Evolutionary conservation across 2,113 vertebrate species (phyloP).

Genomic region (Clarias magur): DNA sequence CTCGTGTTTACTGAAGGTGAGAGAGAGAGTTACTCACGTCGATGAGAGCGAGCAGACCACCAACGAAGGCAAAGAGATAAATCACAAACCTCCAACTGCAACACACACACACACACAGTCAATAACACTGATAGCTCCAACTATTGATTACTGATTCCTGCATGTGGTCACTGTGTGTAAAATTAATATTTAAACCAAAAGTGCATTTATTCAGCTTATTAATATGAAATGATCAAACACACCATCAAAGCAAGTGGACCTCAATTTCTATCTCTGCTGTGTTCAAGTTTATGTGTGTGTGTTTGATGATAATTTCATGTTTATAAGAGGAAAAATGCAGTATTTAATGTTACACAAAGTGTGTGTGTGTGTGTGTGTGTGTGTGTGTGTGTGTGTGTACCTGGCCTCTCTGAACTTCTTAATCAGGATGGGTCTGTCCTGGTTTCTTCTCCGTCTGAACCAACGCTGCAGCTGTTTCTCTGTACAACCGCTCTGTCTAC

Average conservation of each 20-base stretch:
- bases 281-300: neutral
- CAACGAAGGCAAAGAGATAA: conserved; percentile 46
- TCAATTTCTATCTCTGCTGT: neutral
- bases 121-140: neutral
- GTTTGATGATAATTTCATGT: too few species aligned
- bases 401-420: conserved; percentile 95
- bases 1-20: neutral
- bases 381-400: conserved; percentile 61
- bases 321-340: too few species aligned
- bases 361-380: neutral
- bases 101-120: conserved; percentile 14
- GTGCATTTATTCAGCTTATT: neutral
- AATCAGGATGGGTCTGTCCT: conserved; percentile 88
- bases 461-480: conserved; percentile 87
- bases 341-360: too few species aligned
- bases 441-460: conserved; percentile 92
- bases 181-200: neutral
- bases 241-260: neutral
- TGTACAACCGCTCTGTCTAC: conserved; percentile 70
- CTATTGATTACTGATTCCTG: neutral
- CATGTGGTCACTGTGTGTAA: neutral
- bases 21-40: conserved; percentile 41
- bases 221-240: neutral
- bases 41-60: conserved; percentile 43
- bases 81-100: conserved; percentile 52